Base-by-base conservation (phyloP, 2,888 invertebrate species). In the Cantharis rufa region DNA sequence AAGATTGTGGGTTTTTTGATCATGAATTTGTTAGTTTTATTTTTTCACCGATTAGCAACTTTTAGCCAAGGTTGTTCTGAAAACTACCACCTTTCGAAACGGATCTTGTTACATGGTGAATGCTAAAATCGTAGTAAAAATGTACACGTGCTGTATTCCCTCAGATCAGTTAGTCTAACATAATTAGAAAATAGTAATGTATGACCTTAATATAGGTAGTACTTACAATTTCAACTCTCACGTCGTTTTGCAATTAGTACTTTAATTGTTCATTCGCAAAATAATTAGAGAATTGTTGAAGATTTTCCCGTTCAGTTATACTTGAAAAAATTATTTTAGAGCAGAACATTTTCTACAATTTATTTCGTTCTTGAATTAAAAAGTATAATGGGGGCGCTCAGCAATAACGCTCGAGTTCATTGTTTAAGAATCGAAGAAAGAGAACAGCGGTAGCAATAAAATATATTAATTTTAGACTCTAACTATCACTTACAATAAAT, bases 81-180 rank as follows among this genome's bases (percentile, higher is more conserved):
- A 66, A 66, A 66, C 64, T 24, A 66, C 64, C 64, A 66, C 15
- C 64, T 66, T 66, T 66, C 64, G 21, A 66, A 66, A 66, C 64
- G 64, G 64, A 66, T 66, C 64, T 66, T 66, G 10, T 66, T 21
- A 66, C 64, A 66, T 21, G n/a, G 21, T 66, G 64, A 66, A 66
- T 66, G 64, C 64, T 21, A 13, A 66, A 66, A 21, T 21, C 18
- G 9, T 7, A 11, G 24, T 5, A 66, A 66, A 66, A 66, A 66
- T 24, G 64, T 66, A 24, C 64, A 66, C 64, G 64, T 66, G 64
- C 64, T 21, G 21, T 18, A 21, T 66, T 66, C 64, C 64, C 64
- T 21, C 9, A 66, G 64, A 66, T 18, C 21, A 21, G 21, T 66
- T 66, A 15, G 64, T 66, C 64, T 10, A 66, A 66, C 64, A 18